Base-by-base conservation (phyloP, 2,888 invertebrate species). In the Encarsia formosa region DNA sequence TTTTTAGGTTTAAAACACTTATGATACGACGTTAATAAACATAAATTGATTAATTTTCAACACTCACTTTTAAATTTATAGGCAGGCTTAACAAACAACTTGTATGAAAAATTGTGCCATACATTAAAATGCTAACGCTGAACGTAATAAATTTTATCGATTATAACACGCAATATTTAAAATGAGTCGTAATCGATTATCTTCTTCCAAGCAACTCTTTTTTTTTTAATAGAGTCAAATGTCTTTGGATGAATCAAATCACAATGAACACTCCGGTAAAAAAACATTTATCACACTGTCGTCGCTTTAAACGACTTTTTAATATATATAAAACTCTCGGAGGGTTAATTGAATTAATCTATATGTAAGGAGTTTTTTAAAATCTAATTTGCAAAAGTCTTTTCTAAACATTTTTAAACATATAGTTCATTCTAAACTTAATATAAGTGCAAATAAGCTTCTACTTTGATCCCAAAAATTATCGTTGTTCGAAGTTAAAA, bases 221-320 rank as follows among this genome's bases (percentile, higher is more conserved):
- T 18, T 44, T 19, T 24, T 40, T 35, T 34, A 49, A 31, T 34
- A 35, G 31, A 54, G 49, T 37, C 39, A 38, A 47, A 32, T 46
- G 34, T 29, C 40, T 51, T 47, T 19, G 42, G 46, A 32, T 32
- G 38, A 48, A 41, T 50, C 35, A 51, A 48, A 48, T 52, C 46
- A 49, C 55, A 45, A 53, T 57, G 59, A 57, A 59, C 57, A 59
- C 58, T 57, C 40, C 49, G 54, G 60, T 59, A 58, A 47, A 59
- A n/a, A 59, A 59, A 62, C 43, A 51, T 56, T 56, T 54, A 54
- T 58, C 45, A 56, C 57, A 56, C 51, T 55, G 44, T 59, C 49
- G 55, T 42, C 44, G 29, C 0, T 48, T 15, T 32, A 48, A 55
- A 50, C 51, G 51, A 51, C 38, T 51, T 39, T 48, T 45, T 48